Conservation (phyloP, 2,113 vertebrate species). For the Rousettus leschenaultii region DNA sequence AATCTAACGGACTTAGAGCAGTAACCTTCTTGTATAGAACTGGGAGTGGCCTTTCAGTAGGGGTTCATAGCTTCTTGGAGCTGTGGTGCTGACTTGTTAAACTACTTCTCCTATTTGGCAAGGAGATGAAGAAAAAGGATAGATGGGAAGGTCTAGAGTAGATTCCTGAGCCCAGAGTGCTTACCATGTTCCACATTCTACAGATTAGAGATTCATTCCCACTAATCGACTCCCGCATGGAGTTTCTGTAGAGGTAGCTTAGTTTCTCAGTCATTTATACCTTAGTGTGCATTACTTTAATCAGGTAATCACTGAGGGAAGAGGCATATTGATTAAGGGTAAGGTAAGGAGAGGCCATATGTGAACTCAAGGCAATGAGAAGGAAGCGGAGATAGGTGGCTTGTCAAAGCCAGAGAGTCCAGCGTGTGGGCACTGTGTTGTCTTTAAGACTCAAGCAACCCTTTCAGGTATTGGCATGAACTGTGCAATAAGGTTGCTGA, state of each 20-base stretch:
- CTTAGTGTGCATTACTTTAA: neutral
- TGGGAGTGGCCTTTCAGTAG: neutral
- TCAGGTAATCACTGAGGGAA: neutral
- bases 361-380: neutral
- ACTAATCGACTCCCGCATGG: neutral
- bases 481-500: neutral
- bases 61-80: neutral
- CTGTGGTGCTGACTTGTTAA: neutral
- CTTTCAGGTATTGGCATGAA: neutral
- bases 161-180: neutral
- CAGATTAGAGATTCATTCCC: neutral
- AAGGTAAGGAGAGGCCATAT: neutral
- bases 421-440: rapidly evolving
- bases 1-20: conserved; percentile 1
- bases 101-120: neutral
- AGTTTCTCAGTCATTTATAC: neutral
- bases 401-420: too few relatives aligned
- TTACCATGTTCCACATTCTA: neutral
- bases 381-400: neutral
- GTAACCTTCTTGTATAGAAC: neutral
- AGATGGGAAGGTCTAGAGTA: neutral
- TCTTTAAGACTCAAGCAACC: neutral
- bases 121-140: neutral
- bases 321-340: neutral
- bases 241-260: neutral